Base-by-base conservation (phyloP, 2,113 vertebrate genomes). In the Rhinopithecus roxellana region DNA sequence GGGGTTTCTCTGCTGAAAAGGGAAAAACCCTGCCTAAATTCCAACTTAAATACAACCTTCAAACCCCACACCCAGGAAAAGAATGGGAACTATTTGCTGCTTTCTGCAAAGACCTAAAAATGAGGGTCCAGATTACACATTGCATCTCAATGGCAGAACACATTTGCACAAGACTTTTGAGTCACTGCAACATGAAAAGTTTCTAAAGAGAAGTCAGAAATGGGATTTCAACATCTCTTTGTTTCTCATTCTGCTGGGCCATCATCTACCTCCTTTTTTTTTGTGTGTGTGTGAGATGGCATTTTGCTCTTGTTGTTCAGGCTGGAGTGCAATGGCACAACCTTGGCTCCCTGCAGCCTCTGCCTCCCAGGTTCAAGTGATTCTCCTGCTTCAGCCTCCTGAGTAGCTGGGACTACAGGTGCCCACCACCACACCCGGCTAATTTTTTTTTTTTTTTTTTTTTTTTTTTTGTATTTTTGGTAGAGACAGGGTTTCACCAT, bases 41-140 rank as follows among this genome's bases (percentile, higher is more conserved):
- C 77, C 83, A 89, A 12, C 57, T 92, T 87, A 67, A 88, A 95
- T 35, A 89, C 23, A 86, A 23, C 70, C 80, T 91, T 92, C 22
- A 77, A 64, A 64, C 45, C 8, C 77, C 45, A 35, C 10, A 22
- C 52, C 35, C 17, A 40, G n/a, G 35, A 30, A 86, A 82, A 95
- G 59, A 89, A 93, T 50, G 57, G 23, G 32, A 83, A 40, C 78
- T 80, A 12, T 91, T 74, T 55, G 55, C 81, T 16, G 8, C 91
- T 97, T 48, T 83, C 89, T 88, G 18, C 79, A 82, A 40, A 88
- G 77, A 81, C 72, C 17, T 48, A 43, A 84, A 38, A 55, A 40
- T 6, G 35, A 74, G 89, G 64, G 50, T 20, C 8, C 18, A 18
- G 59, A 52, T 85, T 57, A 43, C 35, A 16, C 6, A 22, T 12